phyloP scores from a whole-genome alignment of 1,140 invertebrate species.

The Whitmania pigra region DNA sequence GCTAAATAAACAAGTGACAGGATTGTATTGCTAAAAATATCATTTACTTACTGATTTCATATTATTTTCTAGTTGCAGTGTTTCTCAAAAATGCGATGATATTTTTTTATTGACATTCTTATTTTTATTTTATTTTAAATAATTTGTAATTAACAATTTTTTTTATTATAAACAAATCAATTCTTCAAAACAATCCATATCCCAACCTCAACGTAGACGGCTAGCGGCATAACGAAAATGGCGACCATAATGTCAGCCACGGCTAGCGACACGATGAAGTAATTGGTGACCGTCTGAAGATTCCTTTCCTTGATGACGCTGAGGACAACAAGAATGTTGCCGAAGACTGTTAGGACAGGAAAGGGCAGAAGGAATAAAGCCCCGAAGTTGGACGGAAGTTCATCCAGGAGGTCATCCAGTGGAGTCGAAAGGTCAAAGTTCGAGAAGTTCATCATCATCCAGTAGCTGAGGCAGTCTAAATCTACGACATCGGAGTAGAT shows the following conservation, averaged over 20 bases:
- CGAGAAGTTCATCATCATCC: background rate
- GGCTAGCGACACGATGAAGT: conserved; percentile 92
- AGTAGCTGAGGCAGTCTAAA: background rate
- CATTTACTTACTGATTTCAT: too few relatives aligned
- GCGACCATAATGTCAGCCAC: conserved; percentile 90
- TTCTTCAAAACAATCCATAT: background rate
- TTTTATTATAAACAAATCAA: too few relatives aligned
- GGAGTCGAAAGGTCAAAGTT: background rate
- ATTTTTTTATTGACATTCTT: too few relatives aligned
- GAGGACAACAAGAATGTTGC: conserved; percentile 87
- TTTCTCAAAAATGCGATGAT: too few relatives aligned
- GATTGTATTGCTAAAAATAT: too few relatives aligned
- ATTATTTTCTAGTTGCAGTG: too few relatives aligned
- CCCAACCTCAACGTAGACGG: conserved; percentile 48
- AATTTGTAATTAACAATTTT: too few relatives aligned
- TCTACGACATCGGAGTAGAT: background rate
- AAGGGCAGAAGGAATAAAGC: conserved; percentile 49
- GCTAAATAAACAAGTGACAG: too few relatives aligned
- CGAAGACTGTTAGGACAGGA: conserved; percentile 83
- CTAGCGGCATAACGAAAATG: conserved; percentile 92
- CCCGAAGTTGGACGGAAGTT: conserved; percentile 1
- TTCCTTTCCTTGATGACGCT: conserved; percentile 53
- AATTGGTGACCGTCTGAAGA: conserved; percentile 88
- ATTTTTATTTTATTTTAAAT: too few relatives aligned
- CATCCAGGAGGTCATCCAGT: background rate